Base-by-base conservation (phyloP, 2,797 vertebrate genomes). In the Dromococcyx pavoninus region DNA sequence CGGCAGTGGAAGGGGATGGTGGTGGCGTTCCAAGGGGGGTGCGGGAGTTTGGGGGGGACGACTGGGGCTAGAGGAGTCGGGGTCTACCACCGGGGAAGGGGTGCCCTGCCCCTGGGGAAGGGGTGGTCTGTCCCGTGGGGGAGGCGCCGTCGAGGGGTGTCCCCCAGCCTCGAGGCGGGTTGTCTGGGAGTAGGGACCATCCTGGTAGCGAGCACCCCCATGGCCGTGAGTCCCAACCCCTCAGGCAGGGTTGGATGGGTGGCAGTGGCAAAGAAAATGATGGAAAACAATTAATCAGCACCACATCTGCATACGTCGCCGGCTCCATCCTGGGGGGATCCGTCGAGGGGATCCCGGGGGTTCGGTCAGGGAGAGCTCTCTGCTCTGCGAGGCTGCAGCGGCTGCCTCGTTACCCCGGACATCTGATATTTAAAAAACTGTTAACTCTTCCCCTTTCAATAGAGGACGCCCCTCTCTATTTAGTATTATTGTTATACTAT, bases 391-490 rank as follows among this genome's bases (percentile, higher is more conserved):
- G 15, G 4, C 33, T 15, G 22, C 33, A 5, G 41, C 50, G 64
- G 32, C 67, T n/a, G 39, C 39, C 24, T 25, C 35, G 23, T 91
- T 67, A 92, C 11, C 15, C 9, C 17, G 69, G 62, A 33, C 64
- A 64, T 61, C 32, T 8, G 25, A n/a, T 74, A 39, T 88, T 72
- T 54, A 33, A 78, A 96, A 92, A 82, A 44, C 85, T 88, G 88
- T 91, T 92, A 92, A 74, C 83, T 78, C 89, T 92, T 77, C 83
- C 91, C 43, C 75, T 93, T 93, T 93, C 91, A 70, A 89, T 44
- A 84, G 92, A 91, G 83, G 94, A 91, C 80, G 88, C 80, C 91
- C 77, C 91, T 87, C 46, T 53, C 75, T 84, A 54, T 93, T 95
- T 80, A 7, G 91, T 94, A 17, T 85, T 91, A 27, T 86, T 89